Evolutionary conservation across 1,140 invertebrate genomes (phyloP), one percentile per base, ranked within the genome.

Genomic region (Arion vulgaris): DNA sequence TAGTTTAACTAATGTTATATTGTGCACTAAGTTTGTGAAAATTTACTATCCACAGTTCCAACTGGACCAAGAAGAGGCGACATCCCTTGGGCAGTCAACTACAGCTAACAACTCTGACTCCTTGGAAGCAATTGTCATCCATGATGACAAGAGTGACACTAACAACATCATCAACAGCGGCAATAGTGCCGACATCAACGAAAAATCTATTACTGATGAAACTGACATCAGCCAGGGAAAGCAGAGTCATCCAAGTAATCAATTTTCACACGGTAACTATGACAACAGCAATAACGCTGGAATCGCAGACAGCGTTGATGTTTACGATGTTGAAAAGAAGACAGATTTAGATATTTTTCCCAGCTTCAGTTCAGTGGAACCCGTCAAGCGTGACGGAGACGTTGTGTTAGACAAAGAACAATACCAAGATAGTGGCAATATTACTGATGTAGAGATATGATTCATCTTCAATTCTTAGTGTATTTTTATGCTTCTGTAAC

Each of bases 11-110:
- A n/a, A n/a, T n/a, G n/a, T n/a, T n/a, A n/a, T n/a, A n/a, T n/a
- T n/a, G n/a, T n/a, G n/a, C n/a, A n/a, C n/a, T n/a, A n/a, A n/a
- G n/a, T n/a, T n/a, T n/a, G n/a, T n/a, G n/a, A n/a, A n/a, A n/a
- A n/a, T n/a, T n/a, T n/a, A n/a, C n/a, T 41, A 9, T 45, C 38
- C 86, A 32, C 80, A 88, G 87, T 87, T 51, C 85, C 84, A 34
- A 72, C 85, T n/a, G 86, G 84, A 34, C 85, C 87, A 68, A 80
- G 80, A 80, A 72, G 87, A 84, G 87, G 87, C 38, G 87, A 88
- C 82, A 84, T 86, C 76, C 86, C 85, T 77, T 88, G 87, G 87
- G 81, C 83, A 41, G 83, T 85, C 45, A 87, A 87, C 79, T 87
- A 87, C 78, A 87, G 85, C 73, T 80, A 74, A 80, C 74, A 28